Evolutionary conservation across 2,113 vertebrate genomes (phyloP).

Genomic region (Eptesicus fuscus): DNA sequence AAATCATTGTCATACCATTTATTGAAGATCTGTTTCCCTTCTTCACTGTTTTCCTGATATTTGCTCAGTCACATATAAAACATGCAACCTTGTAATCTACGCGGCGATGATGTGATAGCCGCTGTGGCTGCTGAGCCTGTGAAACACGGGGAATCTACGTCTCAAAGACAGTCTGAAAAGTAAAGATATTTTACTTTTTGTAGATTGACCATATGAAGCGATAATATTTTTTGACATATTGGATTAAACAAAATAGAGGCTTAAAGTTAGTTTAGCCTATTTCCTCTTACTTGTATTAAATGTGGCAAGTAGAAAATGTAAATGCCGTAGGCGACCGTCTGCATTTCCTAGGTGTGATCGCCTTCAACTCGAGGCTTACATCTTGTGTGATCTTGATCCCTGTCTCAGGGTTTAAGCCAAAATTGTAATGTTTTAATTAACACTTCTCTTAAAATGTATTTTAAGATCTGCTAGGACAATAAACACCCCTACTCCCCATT

Average conservation of each 20-base stretch:
- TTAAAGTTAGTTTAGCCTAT: background rate
- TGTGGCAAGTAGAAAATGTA: background rate
- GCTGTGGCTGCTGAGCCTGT: accelerated
- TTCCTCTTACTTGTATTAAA: background rate
- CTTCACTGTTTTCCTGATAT: background rate
- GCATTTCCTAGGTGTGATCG: background rate
- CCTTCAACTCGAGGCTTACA: background rate
- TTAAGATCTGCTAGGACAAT: background rate
- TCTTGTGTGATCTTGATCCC: background rate
- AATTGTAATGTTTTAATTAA: background rate
- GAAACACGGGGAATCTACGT: too few relatives aligned
- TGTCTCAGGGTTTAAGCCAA: background rate
- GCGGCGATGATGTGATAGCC: accelerated
- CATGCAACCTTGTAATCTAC: accelerated
- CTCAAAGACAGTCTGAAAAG: background rate
- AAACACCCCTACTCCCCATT: background rate
- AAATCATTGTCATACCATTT: too few relatives aligned
- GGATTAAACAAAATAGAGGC: background rate
- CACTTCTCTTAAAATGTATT: background rate
- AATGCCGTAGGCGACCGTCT: background rate
- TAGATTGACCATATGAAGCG: background rate
- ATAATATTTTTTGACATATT: background rate
- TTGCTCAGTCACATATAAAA: too few relatives aligned
- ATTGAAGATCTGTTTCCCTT: background rate
- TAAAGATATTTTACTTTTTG: background rate